These are phyloP conservation scores for Coptodon rendalli DNA, from an alignment of 2,113 vertebrate genomes.

Conservation along the genomic window DNA sequence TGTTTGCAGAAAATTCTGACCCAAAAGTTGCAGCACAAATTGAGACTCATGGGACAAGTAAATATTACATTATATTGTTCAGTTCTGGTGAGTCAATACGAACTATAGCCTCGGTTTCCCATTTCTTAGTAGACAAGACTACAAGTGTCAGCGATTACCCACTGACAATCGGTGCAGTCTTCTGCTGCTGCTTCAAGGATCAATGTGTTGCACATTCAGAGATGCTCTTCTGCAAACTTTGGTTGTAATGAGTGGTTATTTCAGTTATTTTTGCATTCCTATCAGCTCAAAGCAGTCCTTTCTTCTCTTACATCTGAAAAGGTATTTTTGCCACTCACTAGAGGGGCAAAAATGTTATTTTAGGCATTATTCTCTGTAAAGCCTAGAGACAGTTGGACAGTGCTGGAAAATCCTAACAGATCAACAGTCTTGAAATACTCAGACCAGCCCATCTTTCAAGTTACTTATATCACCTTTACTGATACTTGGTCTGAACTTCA, in stretches of 20 bases:
- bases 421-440: rapidly evolving
- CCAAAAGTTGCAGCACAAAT: not conserved
- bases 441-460: not conserved
- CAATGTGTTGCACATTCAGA: not conserved
- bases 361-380: no score
- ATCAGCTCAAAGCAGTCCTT: not conserved
- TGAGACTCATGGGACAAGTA: not conserved
- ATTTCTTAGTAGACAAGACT: not conserved
- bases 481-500: not conserved
- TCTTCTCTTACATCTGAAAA: not conserved
- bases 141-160: not conserved
- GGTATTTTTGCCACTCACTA: not conserved
- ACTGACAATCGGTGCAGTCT: rapidly evolving
- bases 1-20: not conserved
- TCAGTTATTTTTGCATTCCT: not conserved
- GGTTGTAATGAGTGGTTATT: not conserved
- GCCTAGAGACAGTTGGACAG: not conserved
- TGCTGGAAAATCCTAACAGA: not conserved
- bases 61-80: not conserved
- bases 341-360: no score
- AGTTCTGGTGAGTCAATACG: rapidly evolving
- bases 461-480: rapidly evolving
- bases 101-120: not conserved
- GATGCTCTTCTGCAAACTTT: not conserved
- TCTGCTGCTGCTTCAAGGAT: not conserved